Percentiles rank a stretch among this genome's conserved stretches.
These are phyloP conservation scores for Siniperca obscura DNA, from an alignment of 2,797 vertebrate species.

Conservation along the genomic window DNA sequence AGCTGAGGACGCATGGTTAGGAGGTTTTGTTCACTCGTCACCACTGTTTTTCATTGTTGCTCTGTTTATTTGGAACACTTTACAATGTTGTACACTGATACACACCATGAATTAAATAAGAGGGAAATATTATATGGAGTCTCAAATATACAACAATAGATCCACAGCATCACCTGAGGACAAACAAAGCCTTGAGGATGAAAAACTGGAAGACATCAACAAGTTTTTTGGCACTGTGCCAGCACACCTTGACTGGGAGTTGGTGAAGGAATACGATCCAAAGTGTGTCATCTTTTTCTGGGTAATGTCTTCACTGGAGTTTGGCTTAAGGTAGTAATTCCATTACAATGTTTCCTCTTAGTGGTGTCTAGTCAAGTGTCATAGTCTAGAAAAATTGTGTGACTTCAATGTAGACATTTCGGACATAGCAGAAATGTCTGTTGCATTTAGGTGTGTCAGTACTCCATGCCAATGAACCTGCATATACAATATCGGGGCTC, in stretches of 20 bases:
- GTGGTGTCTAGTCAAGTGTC: background rate
- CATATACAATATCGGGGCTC: too few relatives aligned
- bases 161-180: background rate
- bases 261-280: constrained; percentile 33
- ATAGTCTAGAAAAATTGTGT: background rate
- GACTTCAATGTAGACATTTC: background rate
- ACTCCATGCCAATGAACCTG: background rate
- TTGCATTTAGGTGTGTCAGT: background rate
- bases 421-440: background rate
- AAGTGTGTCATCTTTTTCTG: constrained; percentile 20
- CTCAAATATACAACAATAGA: constrained; percentile 19
- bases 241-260: constrained; percentile 3
- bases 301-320: background rate
- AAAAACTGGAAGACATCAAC: constrained; percentile 11
- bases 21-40: background rate
- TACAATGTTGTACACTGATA: background rate
- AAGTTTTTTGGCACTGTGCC: background rate
- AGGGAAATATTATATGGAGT: constrained; percentile 29
- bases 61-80: constrained; percentile 5
- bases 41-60: constrained; percentile 19
- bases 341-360: background rate
- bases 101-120: background rate
- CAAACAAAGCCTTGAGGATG: background rate
- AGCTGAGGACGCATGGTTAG: constrained; percentile 26
- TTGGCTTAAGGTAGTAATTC: constrained; percentile 1